Conservation (phyloP, 2,888 invertebrate genomes). For the Dicyrtoma fusca region DNA sequence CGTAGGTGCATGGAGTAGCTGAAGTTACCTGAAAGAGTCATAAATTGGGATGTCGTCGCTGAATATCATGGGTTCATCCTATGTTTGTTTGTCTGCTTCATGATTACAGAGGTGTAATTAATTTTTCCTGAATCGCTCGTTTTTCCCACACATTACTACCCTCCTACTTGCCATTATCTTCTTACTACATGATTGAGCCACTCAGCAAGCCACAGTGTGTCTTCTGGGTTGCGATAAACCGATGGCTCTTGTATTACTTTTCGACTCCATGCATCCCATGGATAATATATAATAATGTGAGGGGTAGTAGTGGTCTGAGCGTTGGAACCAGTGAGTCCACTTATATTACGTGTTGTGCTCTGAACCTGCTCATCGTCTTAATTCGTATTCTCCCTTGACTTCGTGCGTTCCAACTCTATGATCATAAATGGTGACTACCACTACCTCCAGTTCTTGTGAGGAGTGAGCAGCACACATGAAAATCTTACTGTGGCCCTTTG, state of each 20-base stretch:
- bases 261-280: not conserved
- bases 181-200: constrained; percentile 38
- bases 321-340: constrained; percentile 22
- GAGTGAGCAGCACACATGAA: constrained; percentile 6
- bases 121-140: constrained; percentile 44
- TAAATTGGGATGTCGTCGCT: constrained; percentile 44
- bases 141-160: constrained; percentile 45
- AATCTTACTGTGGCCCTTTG: not conserved
- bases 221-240: constrained; percentile 31
- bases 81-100: constrained; percentile 42
- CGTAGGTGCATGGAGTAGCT: not conserved
- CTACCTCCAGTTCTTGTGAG: not conserved
- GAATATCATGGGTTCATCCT: constrained; percentile 31
- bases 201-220: constrained; percentile 35
- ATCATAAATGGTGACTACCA: constrained; percentile 23
- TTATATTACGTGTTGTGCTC: constrained; percentile 18
- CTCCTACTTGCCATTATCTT: constrained; percentile 40
- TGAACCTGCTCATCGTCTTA: constrained; percentile 37
- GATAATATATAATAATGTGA: constrained; percentile 13
- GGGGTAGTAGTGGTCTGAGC: not conserved
- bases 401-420: constrained; percentile 32
- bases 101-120: constrained; percentile 45
- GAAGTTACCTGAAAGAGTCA: constrained; percentile 40
- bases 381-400: constrained; percentile 31
- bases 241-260: constrained; percentile 30